Conservation (phyloP, 2,113 vertebrate genomes). For the Ptilonorhynchus violaceus region DNA sequence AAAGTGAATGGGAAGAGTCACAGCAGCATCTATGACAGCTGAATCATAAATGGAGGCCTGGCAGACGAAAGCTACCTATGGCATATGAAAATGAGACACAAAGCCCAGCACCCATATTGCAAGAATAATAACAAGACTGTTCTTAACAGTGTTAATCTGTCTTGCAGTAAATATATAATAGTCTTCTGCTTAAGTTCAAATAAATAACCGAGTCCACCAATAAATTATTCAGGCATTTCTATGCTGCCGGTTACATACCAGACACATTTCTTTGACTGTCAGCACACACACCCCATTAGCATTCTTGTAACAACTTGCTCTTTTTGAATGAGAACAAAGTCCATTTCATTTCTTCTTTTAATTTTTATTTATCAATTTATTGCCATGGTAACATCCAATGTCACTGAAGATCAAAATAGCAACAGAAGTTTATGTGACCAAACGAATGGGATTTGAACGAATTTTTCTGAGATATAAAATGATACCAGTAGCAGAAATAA, state of each 20-base stretch:
- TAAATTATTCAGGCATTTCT: not conserved
- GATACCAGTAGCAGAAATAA: not conserved
- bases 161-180: not conserved
- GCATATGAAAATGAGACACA: not conserved
- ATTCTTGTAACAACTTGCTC: not conserved
- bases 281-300: not conserved
- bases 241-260: not conserved
- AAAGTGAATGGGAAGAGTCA: not conserved
- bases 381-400: not conserved
- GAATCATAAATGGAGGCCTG: not conserved
- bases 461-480: not conserved
- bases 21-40: not conserved
- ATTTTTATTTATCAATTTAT: not conserved
- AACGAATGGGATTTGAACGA: not conserved
- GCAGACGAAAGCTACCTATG: not conserved
- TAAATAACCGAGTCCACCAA: not conserved
- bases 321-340: not conserved
- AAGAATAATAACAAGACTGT: not conserved
- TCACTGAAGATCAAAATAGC: not conserved
- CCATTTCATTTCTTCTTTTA: not conserved
- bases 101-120: not conserved
- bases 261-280: not conserved
- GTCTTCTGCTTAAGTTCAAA: not conserved
- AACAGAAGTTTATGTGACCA: not conserved
- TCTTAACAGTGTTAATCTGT: not conserved